A percentile compares a stretch with the other conserved stretches of the same genome.
Conservation (phyloP, 2,797 vertebrate species). For the Alauda arvensis region DNA sequence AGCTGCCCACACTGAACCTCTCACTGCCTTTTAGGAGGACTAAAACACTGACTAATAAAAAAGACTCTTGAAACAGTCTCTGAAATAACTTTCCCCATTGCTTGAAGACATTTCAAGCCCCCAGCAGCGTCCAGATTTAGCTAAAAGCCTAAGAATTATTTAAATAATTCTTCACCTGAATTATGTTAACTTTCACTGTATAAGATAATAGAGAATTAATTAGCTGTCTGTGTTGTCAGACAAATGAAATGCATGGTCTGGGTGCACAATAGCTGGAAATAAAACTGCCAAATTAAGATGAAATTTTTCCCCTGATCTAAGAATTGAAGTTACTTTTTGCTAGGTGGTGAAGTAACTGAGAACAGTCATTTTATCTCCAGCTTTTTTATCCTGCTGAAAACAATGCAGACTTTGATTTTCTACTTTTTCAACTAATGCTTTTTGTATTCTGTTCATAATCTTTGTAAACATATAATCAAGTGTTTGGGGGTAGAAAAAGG, state of each 20-base stretch:
- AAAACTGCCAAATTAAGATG: neutral
- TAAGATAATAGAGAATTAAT: neutral
- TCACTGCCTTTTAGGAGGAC: slow-evolving; percentile 61
- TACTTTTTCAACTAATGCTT: neutral
- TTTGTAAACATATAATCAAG: rapidly evolving
- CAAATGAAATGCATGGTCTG: neutral
- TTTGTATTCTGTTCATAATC: neutral
- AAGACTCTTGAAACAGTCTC: slow-evolving; percentile 12
- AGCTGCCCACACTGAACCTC: slow-evolving; percentile 60
- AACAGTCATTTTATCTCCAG: neutral
- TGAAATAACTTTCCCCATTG: neutral
- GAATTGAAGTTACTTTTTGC: neutral
- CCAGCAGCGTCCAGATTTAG: neutral
- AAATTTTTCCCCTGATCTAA: neutral
- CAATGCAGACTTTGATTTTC: neutral
- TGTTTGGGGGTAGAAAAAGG: neutral
- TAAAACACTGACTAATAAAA: slow-evolving; percentile 38
- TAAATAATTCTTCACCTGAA: neutral
- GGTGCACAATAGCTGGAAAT: neutral
- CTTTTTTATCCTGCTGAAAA: neutral
- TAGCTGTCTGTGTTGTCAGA: neutral
- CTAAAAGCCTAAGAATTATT: neutral
- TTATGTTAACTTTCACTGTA: neutral
- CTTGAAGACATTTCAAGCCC: neutral
- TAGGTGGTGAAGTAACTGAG: neutral